These are phyloP conservation scores for Nebria ingens DNA, from an alignment of 1,140 invertebrate genomes.

Conservation along the genomic window DNA sequence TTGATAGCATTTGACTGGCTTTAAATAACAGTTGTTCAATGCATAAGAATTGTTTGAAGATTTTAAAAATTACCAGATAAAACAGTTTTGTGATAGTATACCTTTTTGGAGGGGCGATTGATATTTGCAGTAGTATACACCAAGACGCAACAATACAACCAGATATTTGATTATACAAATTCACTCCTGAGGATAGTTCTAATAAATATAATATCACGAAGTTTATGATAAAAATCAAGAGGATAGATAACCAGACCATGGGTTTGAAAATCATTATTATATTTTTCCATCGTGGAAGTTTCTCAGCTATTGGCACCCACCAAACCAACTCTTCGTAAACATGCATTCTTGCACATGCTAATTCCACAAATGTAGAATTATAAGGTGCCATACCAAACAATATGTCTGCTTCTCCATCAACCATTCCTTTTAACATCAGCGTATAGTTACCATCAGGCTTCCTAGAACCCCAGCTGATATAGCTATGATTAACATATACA, in stretches of 20 bases:
- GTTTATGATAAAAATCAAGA: neutral
- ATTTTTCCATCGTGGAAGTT: neutral
- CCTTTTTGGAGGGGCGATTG: too few relatives aligned
- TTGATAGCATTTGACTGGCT: too few relatives aligned
- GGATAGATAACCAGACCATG: neutral
- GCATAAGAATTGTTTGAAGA: too few relatives aligned
- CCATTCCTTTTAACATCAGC: constrained; percentile 10
- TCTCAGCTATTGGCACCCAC: neutral
- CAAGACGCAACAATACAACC: too few relatives aligned
- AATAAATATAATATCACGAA: too few relatives aligned
- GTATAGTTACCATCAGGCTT: constrained; percentile 13
- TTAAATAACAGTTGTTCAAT: too few relatives aligned
- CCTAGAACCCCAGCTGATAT: constrained; percentile 12
- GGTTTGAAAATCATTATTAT: neutral
- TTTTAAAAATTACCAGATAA: too few relatives aligned
- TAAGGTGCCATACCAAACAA: constrained; percentile 12
- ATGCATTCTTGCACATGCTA: neutral
- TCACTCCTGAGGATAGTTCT: too few relatives aligned
- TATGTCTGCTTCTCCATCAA: constrained; percentile 12
- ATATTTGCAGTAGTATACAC: too few relatives aligned
- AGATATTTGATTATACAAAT: too few relatives aligned
- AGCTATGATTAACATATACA: constrained; percentile 9
- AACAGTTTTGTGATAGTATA: too few relatives aligned
- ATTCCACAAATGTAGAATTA: neutral
- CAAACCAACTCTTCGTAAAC: neutral